Evolutionary conservation across 2,113 vertebrate species (phyloP).

Genomic region (Peromyscus leucopus): DNA sequence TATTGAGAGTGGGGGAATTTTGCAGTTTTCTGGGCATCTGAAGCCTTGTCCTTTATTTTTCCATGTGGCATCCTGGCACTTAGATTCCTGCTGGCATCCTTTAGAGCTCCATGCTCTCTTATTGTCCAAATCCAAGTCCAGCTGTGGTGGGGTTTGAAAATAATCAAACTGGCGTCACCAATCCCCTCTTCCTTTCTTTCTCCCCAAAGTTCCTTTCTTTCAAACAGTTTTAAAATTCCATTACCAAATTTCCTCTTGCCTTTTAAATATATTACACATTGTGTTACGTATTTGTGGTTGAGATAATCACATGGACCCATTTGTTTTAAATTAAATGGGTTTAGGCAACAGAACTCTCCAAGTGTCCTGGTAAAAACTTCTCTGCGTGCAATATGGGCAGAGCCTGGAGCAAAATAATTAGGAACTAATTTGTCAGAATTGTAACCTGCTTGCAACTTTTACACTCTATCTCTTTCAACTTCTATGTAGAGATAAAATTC

Average conservation of each 20-base stretch:
- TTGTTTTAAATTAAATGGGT: constrained; percentile 80
- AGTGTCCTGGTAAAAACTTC: constrained; percentile 44
- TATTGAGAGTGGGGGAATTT: neutral
- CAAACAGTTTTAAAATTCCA: constrained; percentile 73
- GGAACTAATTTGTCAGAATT: constrained; percentile 75
- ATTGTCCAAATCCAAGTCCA: constrained; percentile 59
- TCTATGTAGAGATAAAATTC: constrained; percentile 27
- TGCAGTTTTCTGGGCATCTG: neutral
- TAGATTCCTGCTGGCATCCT: constrained; percentile 27
- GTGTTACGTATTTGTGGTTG: constrained; percentile 77
- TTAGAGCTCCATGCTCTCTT: constrained; percentile 28
- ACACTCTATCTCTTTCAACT: constrained; percentile 61
- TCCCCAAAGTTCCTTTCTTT: constrained; percentile 58
- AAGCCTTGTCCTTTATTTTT: constrained; percentile 2
- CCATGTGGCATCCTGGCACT: neutral
- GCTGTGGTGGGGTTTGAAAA: constrained; percentile 79
- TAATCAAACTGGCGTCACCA: constrained; percentile 79
- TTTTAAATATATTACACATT: constrained; percentile 78
- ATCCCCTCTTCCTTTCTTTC: constrained; percentile 66
- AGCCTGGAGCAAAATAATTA: constrained; percentile 76
- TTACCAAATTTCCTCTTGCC: constrained; percentile 78
- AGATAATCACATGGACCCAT: constrained; percentile 73
- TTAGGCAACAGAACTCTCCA: constrained; percentile 71
- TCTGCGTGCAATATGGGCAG: constrained; percentile 75
- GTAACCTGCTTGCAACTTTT: constrained; percentile 50